Evolutionary conservation across 2,888 invertebrate species (phyloP).

Genomic region (Platypus cylindrus): DNA sequence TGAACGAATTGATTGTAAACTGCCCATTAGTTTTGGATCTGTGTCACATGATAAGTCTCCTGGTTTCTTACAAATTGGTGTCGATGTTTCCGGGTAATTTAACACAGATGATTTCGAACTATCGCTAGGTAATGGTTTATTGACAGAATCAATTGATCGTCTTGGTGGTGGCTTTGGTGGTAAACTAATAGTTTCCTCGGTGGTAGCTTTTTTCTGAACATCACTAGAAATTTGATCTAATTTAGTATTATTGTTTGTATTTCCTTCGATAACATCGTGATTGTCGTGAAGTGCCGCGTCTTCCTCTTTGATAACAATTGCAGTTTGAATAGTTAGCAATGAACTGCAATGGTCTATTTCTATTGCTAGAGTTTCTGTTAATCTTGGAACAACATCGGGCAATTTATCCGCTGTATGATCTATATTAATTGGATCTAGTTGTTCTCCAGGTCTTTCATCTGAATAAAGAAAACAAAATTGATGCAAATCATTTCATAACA

Average conservation of each 20-base stretch:
- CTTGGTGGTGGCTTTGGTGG: slow-evolving; percentile 35
- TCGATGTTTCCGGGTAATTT: slow-evolving; percentile 16
- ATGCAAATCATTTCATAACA: no score
- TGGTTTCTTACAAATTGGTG: slow-evolving; percentile 14
- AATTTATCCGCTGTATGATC: slow-evolving; percentile 11
- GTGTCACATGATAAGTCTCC: slow-evolving; percentile 20
- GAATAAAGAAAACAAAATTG: slow-evolving; percentile 4
- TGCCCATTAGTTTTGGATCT: slow-evolving; percentile 11
- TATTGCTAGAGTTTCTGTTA: slow-evolving; percentile 11
- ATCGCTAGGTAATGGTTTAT: slow-evolving; percentile 27
- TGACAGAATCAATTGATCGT: slow-evolving; percentile 22
- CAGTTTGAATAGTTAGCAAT: neutral
- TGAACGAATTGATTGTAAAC: slow-evolving; percentile 11
- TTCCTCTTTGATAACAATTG: neutral
- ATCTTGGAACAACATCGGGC: slow-evolving; percentile 17
- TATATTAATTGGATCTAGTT: slow-evolving; percentile 6
- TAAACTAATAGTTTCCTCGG: slow-evolving; percentile 24
- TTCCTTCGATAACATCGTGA: neutral
- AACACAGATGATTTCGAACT: slow-evolving; percentile 28
- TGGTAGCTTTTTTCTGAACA: no score
- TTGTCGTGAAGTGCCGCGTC: neutral
- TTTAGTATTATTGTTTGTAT: neutral
- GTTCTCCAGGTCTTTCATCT: slow-evolving; percentile 9
- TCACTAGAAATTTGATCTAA: neutral
- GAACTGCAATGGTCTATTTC: neutral